Percentiles rank a stretch among this genome's conserved stretches.
These are phyloP conservation scores for Stenodera caucasica DNA, from an alignment of 2,888 invertebrate genomes.

Conservation along the genomic window DNA sequence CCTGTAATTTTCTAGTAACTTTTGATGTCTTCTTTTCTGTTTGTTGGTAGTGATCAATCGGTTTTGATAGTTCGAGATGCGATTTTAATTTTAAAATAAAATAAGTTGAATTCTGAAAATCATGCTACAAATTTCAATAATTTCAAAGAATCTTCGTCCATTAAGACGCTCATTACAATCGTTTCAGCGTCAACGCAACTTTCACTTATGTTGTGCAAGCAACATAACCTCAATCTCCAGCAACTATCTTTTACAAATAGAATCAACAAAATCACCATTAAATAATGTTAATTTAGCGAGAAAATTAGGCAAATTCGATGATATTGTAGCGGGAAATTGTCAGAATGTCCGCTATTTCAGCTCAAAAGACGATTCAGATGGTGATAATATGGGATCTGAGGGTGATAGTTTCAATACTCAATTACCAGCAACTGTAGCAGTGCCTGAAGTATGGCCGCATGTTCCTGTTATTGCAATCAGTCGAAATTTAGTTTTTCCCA, in stretches of 20 bases:
- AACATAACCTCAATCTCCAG: conserved; percentile 14
- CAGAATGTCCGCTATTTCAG: conserved; percentile 31
- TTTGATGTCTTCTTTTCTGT: background rate
- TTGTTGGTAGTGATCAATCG: background rate
- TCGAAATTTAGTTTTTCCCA: conserved; percentile 95
- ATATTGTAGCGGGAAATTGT: background rate
- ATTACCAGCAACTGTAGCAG: conserved; percentile 84
- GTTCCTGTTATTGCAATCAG: conserved; percentile 93
- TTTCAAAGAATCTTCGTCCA: background rate
- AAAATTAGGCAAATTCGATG: background rate
- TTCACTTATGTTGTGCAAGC: conserved; percentile 3
- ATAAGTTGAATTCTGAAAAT: background rate
- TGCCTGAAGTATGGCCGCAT: conserved; percentile 96
- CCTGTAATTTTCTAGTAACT: background rate
- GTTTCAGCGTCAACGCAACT: background rate
- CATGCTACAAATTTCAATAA: background rate
- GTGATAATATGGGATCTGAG: conserved; percentile 42
- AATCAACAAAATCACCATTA: background rate
- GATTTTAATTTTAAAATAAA: background rate
- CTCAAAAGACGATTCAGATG: conserved; percentile 39
- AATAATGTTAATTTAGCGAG: background rate
- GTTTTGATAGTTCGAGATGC: background rate
- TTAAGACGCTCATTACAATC: background rate
- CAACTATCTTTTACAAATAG: background rate
- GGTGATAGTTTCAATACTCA: conserved; percentile 58